phyloP scores from a whole-genome alignment of 2,113 vertebrate species.

The Machaerirhynchus nigripectus region DNA sequence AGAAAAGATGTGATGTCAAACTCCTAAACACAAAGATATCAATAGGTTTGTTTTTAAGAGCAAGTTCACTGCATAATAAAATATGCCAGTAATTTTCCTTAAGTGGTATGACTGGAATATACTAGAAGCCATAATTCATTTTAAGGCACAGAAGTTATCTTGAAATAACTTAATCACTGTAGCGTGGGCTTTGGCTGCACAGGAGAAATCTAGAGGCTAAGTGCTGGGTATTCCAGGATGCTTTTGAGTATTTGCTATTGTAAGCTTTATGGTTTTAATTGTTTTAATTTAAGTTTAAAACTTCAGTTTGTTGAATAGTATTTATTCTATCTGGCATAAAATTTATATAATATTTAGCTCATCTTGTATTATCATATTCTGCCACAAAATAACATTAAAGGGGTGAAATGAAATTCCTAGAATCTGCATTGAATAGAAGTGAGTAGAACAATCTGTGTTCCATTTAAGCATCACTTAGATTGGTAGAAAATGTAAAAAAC shows the following conservation, averaged over 20 bases:
- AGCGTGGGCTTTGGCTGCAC: neutral
- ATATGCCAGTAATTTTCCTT: neutral
- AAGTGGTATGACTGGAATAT: neutral
- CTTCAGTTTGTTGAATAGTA: neutral
- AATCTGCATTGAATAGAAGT: neutral
- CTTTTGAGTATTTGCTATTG: neutral
- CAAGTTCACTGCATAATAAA: neutral
- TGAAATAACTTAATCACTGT: neutral
- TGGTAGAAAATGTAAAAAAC: neutral
- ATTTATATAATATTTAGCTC: neutral
- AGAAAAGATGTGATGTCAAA: neutral
- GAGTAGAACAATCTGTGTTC: neutral
- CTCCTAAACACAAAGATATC: neutral
- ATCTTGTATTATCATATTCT: neutral
- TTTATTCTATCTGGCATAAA: neutral
- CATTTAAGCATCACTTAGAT: neutral
- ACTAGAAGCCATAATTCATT: neutral
- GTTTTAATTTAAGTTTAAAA: neutral
- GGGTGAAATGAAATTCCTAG: neutral
- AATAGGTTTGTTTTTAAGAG: neutral
- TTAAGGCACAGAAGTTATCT: neutral
- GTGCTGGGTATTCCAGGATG: neutral
- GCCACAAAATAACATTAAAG: neutral
- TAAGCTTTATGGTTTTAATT: neutral
- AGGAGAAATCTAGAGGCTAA: neutral